A percentile compares a stretch with the other conserved stretches of the same genome.
phyloP scores from a whole-genome alignment of 2,797 vertebrate genomes.

The Botia almorhae region DNA sequence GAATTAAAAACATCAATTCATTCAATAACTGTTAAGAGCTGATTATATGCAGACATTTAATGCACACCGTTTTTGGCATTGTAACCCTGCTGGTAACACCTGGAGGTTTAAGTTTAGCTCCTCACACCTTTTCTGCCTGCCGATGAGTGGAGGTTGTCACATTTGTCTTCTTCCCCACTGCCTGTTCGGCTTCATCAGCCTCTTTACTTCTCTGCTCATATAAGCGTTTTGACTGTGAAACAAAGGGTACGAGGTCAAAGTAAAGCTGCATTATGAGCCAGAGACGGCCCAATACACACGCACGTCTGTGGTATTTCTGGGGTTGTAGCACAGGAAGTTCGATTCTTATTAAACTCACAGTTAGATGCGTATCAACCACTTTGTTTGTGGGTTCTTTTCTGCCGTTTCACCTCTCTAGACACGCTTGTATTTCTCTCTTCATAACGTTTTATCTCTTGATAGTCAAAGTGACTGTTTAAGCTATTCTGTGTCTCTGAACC shows the following conservation, averaged over 20 bases:
- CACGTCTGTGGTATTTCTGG: constrained; percentile 12
- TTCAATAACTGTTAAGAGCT: background rate
- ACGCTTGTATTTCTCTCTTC: background rate
- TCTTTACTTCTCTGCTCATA: constrained; percentile 92
- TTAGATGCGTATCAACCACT: background rate
- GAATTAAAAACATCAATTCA: background rate
- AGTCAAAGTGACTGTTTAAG: background rate
- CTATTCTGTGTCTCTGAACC: background rate
- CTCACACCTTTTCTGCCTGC: constrained; percentile 88
- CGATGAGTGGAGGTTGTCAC: constrained; percentile 79
- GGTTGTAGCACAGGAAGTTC: constrained; percentile 37
- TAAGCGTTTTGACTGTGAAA: constrained; percentile 82
- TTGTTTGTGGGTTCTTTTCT: background rate
- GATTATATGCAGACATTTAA: background rate
- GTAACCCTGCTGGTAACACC: no score
- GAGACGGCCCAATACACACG: no score
- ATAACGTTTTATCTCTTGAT: background rate
- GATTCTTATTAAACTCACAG: constrained; percentile 22
- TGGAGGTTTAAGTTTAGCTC: background rate
- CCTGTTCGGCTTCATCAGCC: constrained; percentile 85
- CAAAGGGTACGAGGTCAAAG: background rate
- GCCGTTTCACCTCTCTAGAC: background rate
- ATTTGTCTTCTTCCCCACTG: constrained; percentile 75
- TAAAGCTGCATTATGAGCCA: background rate
- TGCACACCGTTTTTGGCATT: background rate